Conservation (phyloP, 1,140 invertebrate species). For the Antheraea mylitta region DNA sequence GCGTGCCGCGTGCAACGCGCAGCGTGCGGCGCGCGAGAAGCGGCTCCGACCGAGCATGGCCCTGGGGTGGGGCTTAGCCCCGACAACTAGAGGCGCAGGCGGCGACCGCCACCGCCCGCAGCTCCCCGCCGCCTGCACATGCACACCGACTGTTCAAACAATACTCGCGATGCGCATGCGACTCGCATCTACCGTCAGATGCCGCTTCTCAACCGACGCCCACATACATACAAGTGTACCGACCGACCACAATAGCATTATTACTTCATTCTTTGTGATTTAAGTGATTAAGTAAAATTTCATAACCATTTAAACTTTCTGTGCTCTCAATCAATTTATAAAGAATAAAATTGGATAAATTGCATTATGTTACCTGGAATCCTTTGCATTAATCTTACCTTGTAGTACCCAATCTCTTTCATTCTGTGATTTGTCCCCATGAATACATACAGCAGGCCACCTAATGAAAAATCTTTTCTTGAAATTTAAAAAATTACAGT, state of each 20-base stretch:
- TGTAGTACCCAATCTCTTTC: conserved; percentile 89
- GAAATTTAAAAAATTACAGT: not conserved
- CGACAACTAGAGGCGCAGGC: conserved; percentile 53
- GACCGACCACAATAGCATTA: conserved; percentile 8
- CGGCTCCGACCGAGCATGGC: conserved; percentile 55
- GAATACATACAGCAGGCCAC: conserved; percentile 90
- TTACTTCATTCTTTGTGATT: conserved; percentile 13
- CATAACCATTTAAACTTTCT: not conserved
- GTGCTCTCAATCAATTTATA: conserved; percentile 20
- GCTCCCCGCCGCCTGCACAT: conserved; percentile 69
- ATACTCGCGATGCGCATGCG: conserved; percentile 17
- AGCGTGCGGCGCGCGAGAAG: conserved; percentile 43
- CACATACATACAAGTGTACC: conserved; percentile 1
- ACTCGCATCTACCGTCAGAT: conserved; percentile 31
- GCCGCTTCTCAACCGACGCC: conserved; percentile 56
- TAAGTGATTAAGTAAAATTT: not conserved
- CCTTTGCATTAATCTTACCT: conserved; percentile 80
- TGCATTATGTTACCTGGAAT: not conserved
- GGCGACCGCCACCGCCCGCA: conserved; percentile 51
- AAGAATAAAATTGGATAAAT: not conserved
- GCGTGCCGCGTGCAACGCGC: conserved; percentile 19
- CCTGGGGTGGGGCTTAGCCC: conserved; percentile 50
- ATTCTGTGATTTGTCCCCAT: conserved; percentile 94
- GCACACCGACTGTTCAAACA: conserved; percentile 57
- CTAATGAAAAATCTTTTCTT: conserved; percentile 58